Evolutionary conservation across 2,888 invertebrate genomes (phyloP).

Genomic region (Crematogaster levior): DNA sequence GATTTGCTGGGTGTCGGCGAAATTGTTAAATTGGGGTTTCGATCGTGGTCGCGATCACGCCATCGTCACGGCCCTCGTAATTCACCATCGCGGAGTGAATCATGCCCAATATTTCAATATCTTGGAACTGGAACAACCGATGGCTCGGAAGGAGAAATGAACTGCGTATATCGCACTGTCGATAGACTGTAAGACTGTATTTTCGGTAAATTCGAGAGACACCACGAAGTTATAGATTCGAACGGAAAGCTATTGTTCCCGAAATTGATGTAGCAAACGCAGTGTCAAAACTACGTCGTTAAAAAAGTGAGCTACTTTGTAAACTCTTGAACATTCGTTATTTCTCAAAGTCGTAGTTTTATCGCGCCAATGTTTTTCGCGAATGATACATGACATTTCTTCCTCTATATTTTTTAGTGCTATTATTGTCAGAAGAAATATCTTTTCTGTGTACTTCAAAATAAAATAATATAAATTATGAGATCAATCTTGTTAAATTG

Average conservation of each 20-base stretch:
- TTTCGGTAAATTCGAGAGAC: not conserved
- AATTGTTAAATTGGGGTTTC: slow-evolving; percentile 4
- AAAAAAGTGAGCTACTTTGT: not conserved
- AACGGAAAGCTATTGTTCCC: not conserved
- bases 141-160: slow-evolving; percentile 4
- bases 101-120: slow-evolving; percentile 34
- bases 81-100: not conserved
- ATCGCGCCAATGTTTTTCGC: not conserved
- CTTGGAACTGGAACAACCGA: slow-evolving; percentile 10
- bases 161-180: not conserved
- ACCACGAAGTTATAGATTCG: not conserved
- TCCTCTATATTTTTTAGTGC: not conserved
- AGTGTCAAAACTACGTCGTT: not conserved
- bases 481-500: not conserved
- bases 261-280: not conserved
- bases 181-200: not conserved
- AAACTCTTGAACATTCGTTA: not conserved
- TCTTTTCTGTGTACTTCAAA: not conserved
- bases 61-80: slow-evolving; percentile 16
- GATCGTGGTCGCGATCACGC: slow-evolving; percentile 2
- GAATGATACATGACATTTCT: not conserved
- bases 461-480: not conserved
- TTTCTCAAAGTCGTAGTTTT: not conserved
- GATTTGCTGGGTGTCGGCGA: not conserved
- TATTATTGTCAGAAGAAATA: not conserved